Evolutionary conservation across 1,140 invertebrate species (phyloP).

Genomic region (Eulimnadia texana): DNA sequence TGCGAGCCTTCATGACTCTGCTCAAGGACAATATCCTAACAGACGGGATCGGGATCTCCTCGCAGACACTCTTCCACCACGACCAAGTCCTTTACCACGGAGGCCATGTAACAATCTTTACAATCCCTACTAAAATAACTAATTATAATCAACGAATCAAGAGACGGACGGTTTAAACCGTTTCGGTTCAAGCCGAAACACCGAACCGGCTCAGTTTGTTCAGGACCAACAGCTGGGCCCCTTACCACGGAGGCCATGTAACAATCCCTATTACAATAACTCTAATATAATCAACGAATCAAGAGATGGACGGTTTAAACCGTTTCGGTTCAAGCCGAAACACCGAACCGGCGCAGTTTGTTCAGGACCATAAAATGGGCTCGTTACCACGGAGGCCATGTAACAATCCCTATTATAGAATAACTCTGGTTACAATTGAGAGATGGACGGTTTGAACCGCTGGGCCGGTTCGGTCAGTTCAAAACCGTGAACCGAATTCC

Average conservation of each 20-base stretch:
- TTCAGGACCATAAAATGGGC: neutral
- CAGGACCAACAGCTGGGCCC: neutral
- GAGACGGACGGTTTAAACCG: neutral
- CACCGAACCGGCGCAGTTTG: too few species aligned
- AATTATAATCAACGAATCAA: neutral
- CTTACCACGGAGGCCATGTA: neutral
- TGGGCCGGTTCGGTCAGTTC: too few species aligned
- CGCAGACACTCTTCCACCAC: neutral
- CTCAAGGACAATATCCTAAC: constrained; percentile 43
- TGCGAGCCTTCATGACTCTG: constrained; percentile 42
- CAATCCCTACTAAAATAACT: too few species aligned
- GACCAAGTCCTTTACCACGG: neutral
- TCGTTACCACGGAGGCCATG: neutral
- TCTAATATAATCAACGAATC: neutral
- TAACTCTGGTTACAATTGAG: neutral
- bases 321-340: too few species aligned
- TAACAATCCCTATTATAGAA: too few species aligned
- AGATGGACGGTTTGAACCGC: neutral
- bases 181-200: too few species aligned
- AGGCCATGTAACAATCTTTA: neutral
- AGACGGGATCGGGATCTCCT: constrained; percentile 28
- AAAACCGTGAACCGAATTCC: neutral
- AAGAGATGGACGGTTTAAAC: neutral
- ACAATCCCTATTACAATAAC: too few species aligned
- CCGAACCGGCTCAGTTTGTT: too few species aligned